A percentile compares a stretch with the other conserved stretches of the same genome.
phyloP scores from a whole-genome alignment of 2,797 vertebrate species.

The Trichosurus vulpecula region DNA sequence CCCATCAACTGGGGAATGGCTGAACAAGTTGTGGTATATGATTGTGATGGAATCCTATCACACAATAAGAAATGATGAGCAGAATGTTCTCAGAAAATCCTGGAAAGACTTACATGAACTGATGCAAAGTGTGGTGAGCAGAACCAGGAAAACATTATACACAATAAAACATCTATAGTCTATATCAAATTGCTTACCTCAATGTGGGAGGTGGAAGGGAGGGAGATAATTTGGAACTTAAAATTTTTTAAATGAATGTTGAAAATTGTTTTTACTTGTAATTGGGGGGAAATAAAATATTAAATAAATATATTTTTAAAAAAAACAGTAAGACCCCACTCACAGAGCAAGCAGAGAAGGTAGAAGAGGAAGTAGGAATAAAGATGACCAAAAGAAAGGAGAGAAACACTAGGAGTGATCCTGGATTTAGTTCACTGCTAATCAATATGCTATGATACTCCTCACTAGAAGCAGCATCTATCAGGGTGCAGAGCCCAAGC shows the following conservation, averaged over 20 bases:
- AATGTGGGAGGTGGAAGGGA: background rate
- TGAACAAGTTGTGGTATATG: too few species aligned
- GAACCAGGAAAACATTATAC: background rate
- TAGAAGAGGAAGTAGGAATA: slow-evolving; percentile 30
- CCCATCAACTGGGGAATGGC: too few species aligned
- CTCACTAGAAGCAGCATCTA: slow-evolving; percentile 30
- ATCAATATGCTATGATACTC: background rate
- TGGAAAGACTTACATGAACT: background rate
- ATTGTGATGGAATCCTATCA: too few species aligned
- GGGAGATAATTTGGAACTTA: background rate
- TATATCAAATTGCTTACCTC: background rate
- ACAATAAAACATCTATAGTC: background rate
- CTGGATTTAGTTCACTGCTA: background rate
- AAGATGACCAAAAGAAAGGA: background rate
- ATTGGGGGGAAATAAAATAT: background rate
- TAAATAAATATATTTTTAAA: too few species aligned
- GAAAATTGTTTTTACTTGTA: background rate
- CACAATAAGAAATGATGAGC: background rate
- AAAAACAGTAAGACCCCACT: background rate
- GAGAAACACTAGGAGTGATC: background rate
- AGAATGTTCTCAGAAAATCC: background rate
- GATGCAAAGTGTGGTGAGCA: background rate
- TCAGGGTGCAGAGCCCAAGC: slow-evolving; percentile 5
- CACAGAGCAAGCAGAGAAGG: background rate
- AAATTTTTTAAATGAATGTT: background rate